Base-by-base conservation (phyloP, 2,888 invertebrate species). In the Ophioninae sp. region DNA sequence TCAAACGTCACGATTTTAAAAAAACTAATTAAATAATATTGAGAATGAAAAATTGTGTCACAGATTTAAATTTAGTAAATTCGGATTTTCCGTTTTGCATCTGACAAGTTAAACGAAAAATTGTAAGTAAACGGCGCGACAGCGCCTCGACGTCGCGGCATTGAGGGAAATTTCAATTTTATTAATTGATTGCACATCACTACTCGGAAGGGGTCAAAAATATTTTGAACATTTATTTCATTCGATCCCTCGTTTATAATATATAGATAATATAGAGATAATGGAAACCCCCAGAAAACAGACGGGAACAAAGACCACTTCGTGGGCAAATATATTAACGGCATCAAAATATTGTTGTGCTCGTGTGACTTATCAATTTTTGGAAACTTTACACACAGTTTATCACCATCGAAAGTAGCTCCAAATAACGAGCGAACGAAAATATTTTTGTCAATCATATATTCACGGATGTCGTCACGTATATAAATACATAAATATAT, bases 311-410 rank as follows among this genome's bases (percentile, higher is more conserved):
- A 30, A 30, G 30, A 1, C 30, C 30, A 30, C 30, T 30, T 30
- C 30, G 30, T 30, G 30, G 30, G 30, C 30, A 3, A 30, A 30
- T 30, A 30, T 30, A 30, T 30, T 30, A 2, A 50, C 50, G 50
- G 3, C 50, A 6, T 17, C 50, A 50, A 41, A 23, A 59, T 39
- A 41, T 61, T 37, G 10, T 61, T 61, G 64, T 13, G n/a, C 17
- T 37, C 23, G 30, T 13, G n/a, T 0, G 37, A 3, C 30, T 17
- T 21, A 64, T 21, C 50, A 10, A n/a, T 64, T 37, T 37, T 65
- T 44, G 44, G 44, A 17, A 13, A 74, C 64, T 62, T 74, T 74
- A 64, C 64, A 20, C n/a, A n/a, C 64, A 50, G 50, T 44, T 74
- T 74, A 74, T 74, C 64, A 21, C 72, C 13, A 21, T 39, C 72